Conservation (phyloP, 2,797 vertebrate genomes). For the Gallinago nigripennis region DNA sequence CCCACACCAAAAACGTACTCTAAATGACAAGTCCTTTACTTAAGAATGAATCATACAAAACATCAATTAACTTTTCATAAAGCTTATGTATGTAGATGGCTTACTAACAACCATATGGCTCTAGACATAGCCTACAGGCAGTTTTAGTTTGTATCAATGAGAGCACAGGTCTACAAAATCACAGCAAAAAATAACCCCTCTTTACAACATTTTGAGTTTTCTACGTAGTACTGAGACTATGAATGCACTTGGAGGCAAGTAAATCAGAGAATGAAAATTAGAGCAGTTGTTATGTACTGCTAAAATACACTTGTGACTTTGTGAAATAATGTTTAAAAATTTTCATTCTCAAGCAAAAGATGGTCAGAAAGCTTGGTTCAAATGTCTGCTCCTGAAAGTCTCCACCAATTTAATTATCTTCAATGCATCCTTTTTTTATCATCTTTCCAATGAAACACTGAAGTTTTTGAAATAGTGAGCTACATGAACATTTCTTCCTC, state of each 20-base stretch:
- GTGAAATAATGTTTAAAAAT: conserved; percentile 3
- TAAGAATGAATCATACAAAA: conserved; percentile 37
- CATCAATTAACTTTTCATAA: conserved; percentile 44
- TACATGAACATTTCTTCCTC: conserved; percentile 20
- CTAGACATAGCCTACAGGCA: neutral
- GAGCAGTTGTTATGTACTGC: neutral
- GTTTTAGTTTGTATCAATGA: conserved; percentile 50
- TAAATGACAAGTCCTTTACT: conserved; percentile 22
- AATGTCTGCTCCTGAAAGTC: neutral
- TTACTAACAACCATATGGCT: neutral
- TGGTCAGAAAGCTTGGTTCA: neutral
- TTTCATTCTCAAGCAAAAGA: conserved; percentile 19
- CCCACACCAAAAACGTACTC: conserved; percentile 40
- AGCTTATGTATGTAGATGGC: neutral
- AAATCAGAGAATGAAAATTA: conserved; percentile 50
- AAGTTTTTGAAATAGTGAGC: neutral
- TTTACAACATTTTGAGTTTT: conserved; percentile 49
- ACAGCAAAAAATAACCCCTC: neutral
- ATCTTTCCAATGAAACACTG: neutral
- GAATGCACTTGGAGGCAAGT: conserved; percentile 55
- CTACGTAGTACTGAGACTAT: conserved; percentile 18
- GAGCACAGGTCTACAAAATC: conserved; percentile 24
- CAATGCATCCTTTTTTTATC: neutral
- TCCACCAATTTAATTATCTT: neutral
- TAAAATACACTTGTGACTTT: conserved; percentile 47